Percentiles rank a stretch among this genome's conserved stretches.
phyloP scores from a whole-genome alignment of 92 coral and sea anemone species.

The Heliopora coerulea region DNA sequence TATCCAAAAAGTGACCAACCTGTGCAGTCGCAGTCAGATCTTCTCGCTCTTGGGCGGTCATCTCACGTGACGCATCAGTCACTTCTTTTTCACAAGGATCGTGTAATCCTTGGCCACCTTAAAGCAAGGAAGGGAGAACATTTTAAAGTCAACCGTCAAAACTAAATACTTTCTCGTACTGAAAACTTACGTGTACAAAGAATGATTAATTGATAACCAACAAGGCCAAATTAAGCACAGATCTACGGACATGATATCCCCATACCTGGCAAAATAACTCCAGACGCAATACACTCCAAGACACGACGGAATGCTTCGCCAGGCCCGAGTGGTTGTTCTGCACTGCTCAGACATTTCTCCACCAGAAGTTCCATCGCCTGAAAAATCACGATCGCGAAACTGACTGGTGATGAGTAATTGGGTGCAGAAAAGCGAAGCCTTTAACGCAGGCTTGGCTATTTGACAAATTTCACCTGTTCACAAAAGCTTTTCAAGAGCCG shows the following conservation, averaged over 20 bases:
- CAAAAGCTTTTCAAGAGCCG: too few relatives aligned
- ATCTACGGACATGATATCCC: background rate
- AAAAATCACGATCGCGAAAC: background rate
- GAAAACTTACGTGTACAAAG: background rate
- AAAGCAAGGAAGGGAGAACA: too few relatives aligned
- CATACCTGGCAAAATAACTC: constrained; percentile 74
- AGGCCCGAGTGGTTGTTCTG: constrained; percentile 92
- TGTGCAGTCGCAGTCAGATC: constrained; percentile 96
- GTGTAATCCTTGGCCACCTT: constrained; percentile 90
- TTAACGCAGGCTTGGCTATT: too few relatives aligned
- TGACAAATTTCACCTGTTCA: too few relatives aligned
- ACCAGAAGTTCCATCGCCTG: constrained; percentile 99
- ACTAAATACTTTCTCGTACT: too few relatives aligned
- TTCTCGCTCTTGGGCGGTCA: constrained; percentile 82
- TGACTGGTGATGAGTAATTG: too few relatives aligned
- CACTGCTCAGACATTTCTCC: constrained; percentile 94
- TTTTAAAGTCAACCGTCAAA: too few relatives aligned
- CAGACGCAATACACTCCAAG: constrained; percentile 84
- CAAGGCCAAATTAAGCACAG: too few relatives aligned
- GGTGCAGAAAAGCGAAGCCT: too few relatives aligned
- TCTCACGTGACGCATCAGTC: constrained; percentile 70
- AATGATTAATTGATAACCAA: background rate
- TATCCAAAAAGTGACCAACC: constrained; percentile 36
- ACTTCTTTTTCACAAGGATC: constrained; percentile 96
- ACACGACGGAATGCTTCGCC: constrained; percentile 99